These are phyloP conservation scores for Epirrhoe alternata DNA, from an alignment of 2,888 invertebrate genomes.

Conservation along the genomic window DNA sequence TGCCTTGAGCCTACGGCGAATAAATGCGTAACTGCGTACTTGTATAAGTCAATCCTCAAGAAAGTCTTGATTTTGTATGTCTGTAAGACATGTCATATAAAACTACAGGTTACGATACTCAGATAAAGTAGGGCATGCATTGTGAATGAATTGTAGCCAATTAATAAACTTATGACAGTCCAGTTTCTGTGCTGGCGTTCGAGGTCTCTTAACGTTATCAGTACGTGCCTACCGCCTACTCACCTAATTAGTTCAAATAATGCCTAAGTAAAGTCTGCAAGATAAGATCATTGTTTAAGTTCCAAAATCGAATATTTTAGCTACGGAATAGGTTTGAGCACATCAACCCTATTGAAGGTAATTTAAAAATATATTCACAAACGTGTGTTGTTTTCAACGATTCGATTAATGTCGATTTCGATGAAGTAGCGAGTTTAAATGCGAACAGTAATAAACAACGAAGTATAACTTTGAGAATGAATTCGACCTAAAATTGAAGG, in stretches of 20 bases:
- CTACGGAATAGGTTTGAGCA: neutral
- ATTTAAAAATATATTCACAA: neutral
- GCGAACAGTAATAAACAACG: neutral
- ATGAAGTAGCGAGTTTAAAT: too few species aligned
- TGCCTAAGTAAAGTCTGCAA: constrained; percentile 29
- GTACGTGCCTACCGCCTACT: constrained; percentile 23
- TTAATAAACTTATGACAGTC: constrained; percentile 12
- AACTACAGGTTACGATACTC: neutral
- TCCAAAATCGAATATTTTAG: constrained; percentile 2
- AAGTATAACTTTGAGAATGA: neutral
- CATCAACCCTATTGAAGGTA: neutral
- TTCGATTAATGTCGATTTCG: neutral
- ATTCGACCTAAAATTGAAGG: neutral
- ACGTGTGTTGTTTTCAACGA: neutral
- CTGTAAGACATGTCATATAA: too few species aligned
- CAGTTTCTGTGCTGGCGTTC: constrained; percentile 23
- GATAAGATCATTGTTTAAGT: constrained; percentile 33
- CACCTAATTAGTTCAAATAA: constrained; percentile 33
- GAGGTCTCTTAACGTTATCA: constrained; percentile 22
- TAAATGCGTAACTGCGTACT: too few species aligned
- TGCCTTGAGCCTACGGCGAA: too few species aligned
- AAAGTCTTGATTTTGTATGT: too few species aligned
- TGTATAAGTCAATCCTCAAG: too few species aligned
- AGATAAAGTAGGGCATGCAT: neutral
- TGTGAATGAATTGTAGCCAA: constrained; percentile 7